These are phyloP conservation scores for Mustelus asterias DNA, from an alignment of 2,113 vertebrate species.

Conservation along the genomic window DNA sequence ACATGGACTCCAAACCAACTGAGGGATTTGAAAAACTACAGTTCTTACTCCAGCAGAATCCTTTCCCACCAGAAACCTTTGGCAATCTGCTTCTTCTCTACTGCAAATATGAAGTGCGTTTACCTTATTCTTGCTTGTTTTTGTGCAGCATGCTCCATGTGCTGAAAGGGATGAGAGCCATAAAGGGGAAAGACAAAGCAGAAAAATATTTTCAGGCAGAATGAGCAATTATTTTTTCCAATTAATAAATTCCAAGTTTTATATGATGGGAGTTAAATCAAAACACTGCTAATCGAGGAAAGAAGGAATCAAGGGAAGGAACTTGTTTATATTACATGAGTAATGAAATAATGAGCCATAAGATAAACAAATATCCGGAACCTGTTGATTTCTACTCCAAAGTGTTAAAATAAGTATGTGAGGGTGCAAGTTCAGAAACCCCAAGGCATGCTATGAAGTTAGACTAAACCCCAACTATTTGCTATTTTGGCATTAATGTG, in stretches of 20 bases:
- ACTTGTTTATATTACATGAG: too few relatives aligned
- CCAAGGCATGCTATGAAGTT: too few relatives aligned
- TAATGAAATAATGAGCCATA: not conserved
- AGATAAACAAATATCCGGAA: too few relatives aligned
- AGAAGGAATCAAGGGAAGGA: not conserved
- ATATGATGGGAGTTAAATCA: not conserved
- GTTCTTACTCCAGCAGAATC: constrained; percentile 86
- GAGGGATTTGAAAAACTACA: constrained; percentile 92
- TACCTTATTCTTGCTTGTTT: not conserved
- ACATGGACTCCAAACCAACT: constrained; percentile 81
- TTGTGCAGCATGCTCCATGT: not conserved
- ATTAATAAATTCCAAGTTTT: not conserved
- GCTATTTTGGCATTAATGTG: too few relatives aligned
- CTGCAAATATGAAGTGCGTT: constrained; percentile 71
- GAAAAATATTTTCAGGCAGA: not conserved
- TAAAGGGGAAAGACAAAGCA: not conserved
- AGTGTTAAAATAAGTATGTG: not conserved
- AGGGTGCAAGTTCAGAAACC: not conserved
- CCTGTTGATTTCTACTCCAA: not conserved
- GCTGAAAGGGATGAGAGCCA: not conserved
- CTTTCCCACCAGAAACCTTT: constrained; percentile 86
- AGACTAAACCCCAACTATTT: too few relatives aligned
- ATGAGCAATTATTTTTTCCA: not conserved
- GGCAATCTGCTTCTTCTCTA: constrained; percentile 88
- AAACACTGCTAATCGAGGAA: not conserved